These are phyloP conservation scores for Crocallis elinguaria DNA, from an alignment of 2,888 invertebrate species.

Conservation along the genomic window DNA sequence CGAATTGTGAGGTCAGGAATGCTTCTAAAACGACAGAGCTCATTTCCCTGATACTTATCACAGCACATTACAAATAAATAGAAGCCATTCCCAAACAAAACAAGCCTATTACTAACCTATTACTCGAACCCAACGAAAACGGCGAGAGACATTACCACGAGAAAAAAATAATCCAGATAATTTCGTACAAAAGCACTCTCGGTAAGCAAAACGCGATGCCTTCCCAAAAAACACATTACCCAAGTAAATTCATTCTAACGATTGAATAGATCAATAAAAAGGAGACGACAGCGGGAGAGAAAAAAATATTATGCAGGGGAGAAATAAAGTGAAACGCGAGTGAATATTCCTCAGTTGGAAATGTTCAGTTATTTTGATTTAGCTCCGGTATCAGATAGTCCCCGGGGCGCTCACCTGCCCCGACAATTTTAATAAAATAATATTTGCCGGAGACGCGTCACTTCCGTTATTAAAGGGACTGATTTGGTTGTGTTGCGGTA, in stretches of 20 bases:
- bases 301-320: constrained; percentile 39
- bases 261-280: constrained; percentile 71
- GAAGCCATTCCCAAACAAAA: constrained; percentile 31
- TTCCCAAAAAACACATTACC: constrained; percentile 55
- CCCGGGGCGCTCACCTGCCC: constrained; percentile 39
- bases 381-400: constrained; percentile 52
- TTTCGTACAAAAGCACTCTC: constrained; percentile 40
- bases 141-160: constrained; percentile 20
- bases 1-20: not conserved
- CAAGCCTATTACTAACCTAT: constrained; percentile 32
- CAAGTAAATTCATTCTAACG: constrained; percentile 56
- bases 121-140: constrained; percentile 16
- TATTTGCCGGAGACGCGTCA: constrained; percentile 32
- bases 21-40: constrained; percentile 16
- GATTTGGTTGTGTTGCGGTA: constrained; percentile 3
- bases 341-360: constrained; percentile 57
- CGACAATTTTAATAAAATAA: constrained; percentile 47
- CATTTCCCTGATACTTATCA: constrained; percentile 24
- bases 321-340: constrained; percentile 36
- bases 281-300: constrained; percentile 20
- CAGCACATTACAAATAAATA: constrained; percentile 24
- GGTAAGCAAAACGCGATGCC: constrained; percentile 29
- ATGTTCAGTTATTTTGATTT: constrained; percentile 71
- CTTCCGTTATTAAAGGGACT: constrained; percentile 36
- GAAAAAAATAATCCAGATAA: constrained; percentile 39